Evolutionary conservation across 2,113 vertebrate species (phyloP).

Genomic region (Anoura caudifer): DNA sequence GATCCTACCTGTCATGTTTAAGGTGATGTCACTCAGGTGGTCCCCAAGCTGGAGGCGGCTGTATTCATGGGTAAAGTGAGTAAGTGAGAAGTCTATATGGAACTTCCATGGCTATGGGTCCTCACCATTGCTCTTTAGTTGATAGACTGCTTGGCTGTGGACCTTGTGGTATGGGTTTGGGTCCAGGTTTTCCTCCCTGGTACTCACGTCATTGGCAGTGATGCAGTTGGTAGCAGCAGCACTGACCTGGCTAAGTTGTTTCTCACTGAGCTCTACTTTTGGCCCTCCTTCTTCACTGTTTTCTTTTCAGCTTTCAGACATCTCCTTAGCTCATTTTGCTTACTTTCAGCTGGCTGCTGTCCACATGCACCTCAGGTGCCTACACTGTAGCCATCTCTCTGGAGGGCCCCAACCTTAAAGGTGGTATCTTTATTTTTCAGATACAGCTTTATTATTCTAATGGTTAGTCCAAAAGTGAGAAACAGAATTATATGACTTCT

Average conservation of each 20-base stretch:
- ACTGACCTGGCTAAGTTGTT: background rate
- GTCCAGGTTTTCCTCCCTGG: background rate
- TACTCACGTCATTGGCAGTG: background rate
- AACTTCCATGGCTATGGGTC: constrained; percentile 97
- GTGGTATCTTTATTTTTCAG: constrained; percentile 31
- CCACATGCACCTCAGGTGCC: background rate
- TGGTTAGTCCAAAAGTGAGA: background rate
- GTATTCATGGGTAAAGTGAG: constrained; percentile 92
- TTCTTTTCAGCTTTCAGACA: background rate
- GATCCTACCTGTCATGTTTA: constrained; percentile 91
- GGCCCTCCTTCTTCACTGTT: background rate
- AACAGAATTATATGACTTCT: background rate
- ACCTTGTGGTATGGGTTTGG: constrained; percentile 95
- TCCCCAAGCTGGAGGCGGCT: constrained; percentile 90
- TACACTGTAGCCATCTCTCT: background rate
- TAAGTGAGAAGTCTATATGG: constrained; percentile 89
- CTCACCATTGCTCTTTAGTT: constrained; percentile 88
- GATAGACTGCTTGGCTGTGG: constrained; percentile 90
- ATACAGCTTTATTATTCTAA: background rate
- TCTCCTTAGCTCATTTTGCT: background rate
- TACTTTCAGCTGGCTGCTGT: background rate
- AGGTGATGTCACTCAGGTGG: constrained; percentile 85
- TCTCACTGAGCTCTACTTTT: background rate
- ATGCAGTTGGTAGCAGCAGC: background rate
- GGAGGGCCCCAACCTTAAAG: background rate